Base-by-base conservation (phyloP, 2,888 invertebrate genomes). In the Diogma glabrata region DNA sequence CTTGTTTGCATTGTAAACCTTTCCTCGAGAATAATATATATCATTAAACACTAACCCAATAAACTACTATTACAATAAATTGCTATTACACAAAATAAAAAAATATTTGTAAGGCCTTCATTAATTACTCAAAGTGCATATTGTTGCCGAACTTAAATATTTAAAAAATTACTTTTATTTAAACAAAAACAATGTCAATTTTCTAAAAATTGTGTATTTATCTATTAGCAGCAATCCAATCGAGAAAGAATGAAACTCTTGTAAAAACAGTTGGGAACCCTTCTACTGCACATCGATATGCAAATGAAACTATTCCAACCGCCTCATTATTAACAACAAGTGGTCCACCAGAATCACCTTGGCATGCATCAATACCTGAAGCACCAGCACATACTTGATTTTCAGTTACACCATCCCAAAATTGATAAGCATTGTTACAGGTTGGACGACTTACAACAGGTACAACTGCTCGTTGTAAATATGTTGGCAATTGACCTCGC, bases 341-440 rank as follows among this genome's bases (percentile, higher is more conserved):
- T 26, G 46, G 46, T 26, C 46, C 46, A 46, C 46, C 46, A 2
- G 46, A 46, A 26, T 46, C 46, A 46, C 46, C 46, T 3, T 7
- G n/a, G 4, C 46, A 46, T 12, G 26, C 22, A 16, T 46, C 46
- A 7, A 22, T 16, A 10, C 26, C 46, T 3, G 12, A 2, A 16
- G 23, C 24, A 9, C 46, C 46, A 9, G 46, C 46, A 46, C 46
- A 46, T 9, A 46, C 5, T 24, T 46, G 22, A 3, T 24, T 22
- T 10, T 46, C 46, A 10, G 46, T 46, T 9, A 46, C 24, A 9
- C 24, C 24, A 2, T 16, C 24, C 22, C 24, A 46, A 4, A 24
- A 10, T 16, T 4, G 16, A 4, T 24, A 24, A 8, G 24, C 16
- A 16, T 26, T 4, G 16, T 24, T 10, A 10, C 46, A 46, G 6